These are phyloP conservation scores for Drosophila elegans DNA, from an alignment of 1,140 invertebrate genomes.

Conservation along the genomic window DNA sequence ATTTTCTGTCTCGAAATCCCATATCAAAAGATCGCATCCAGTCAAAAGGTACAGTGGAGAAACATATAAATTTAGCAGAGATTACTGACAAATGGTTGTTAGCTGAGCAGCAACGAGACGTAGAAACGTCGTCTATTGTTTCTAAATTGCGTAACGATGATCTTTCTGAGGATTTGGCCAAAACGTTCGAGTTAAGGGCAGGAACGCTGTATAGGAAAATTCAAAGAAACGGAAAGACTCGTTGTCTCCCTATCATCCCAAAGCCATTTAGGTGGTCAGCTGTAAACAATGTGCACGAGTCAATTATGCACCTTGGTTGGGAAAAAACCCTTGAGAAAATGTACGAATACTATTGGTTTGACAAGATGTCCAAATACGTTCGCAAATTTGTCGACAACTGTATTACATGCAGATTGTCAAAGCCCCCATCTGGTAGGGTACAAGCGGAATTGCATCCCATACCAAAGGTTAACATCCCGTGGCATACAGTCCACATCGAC, in stretches of 20 bases:
- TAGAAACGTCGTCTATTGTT: background rate
- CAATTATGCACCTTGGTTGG: conserved; percentile 1
- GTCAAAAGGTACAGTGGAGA: too few species aligned
- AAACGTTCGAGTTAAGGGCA: background rate
- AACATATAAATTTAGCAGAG: too few species aligned
- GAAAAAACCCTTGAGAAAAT: conserved; percentile 7
- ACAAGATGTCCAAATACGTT: background rate
- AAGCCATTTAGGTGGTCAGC: background rate
- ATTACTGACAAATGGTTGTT: too few species aligned
- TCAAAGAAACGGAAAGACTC: background rate
- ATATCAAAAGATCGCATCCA: too few species aligned
- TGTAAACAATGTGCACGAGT: background rate
- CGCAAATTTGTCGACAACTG: conserved; percentile 1
- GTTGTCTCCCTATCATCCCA: background rate
- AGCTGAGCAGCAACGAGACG: background rate
- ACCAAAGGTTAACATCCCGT: too few species aligned
- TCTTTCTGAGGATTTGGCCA: background rate
- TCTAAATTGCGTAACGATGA: background rate
- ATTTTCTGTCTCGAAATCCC: background rate
- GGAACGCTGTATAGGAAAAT: background rate
- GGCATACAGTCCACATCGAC: too few species aligned
- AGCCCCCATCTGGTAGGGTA: background rate
- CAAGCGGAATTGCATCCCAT: too few species aligned
- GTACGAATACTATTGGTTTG: conserved; percentile 2
- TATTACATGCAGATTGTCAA: conserved; percentile 5